phyloP scores from a whole-genome alignment of 2,797 vertebrate species.

The Fringilla coelebs region DNA sequence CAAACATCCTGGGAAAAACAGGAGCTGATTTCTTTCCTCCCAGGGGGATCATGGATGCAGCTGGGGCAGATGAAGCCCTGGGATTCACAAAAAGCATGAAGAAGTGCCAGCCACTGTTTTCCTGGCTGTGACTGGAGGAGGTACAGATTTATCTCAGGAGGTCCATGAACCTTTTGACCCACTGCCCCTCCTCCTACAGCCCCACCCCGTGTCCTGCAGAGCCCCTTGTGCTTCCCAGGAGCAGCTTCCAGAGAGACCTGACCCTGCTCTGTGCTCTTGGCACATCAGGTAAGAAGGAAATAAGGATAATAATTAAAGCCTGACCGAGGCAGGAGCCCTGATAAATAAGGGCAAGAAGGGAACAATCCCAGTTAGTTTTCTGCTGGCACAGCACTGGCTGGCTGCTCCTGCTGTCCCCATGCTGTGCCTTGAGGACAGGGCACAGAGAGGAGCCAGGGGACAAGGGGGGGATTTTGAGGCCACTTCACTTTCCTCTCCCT shows the following conservation, averaged over 20 bases:
- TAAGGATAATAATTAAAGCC: constrained; percentile 14
- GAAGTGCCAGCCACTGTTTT: not conserved
- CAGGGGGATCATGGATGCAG: not conserved
- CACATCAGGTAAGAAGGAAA: not conserved
- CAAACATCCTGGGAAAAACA: not conserved
- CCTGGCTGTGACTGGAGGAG: not conserved
- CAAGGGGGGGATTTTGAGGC: not conserved
- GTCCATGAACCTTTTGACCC: not conserved
- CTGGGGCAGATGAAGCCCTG: not conserved
- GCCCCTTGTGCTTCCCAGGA: not conserved
- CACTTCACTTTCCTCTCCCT: not conserved
- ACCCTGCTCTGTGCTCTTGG: not conserved
- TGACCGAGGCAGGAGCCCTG: not conserved
- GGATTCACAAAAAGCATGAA: not conserved
- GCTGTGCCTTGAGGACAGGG: not conserved
- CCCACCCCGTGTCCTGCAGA: not conserved
- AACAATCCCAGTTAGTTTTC: constrained; percentile 23
- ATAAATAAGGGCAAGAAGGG: constrained; percentile 35
- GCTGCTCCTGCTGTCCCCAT: not conserved
- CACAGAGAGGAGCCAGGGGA: not conserved
- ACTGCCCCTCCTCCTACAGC: not conserved
- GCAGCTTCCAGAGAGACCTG: not conserved
- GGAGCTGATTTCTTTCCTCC: not conserved
- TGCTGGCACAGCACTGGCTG: constrained; percentile 4
- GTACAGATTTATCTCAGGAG: not conserved